A percentile compares a stretch with the other conserved stretches of the same genome.
phyloP scores from a whole-genome alignment of 2,113 vertebrate genomes.

The Hydrolagus affinis region DNA sequence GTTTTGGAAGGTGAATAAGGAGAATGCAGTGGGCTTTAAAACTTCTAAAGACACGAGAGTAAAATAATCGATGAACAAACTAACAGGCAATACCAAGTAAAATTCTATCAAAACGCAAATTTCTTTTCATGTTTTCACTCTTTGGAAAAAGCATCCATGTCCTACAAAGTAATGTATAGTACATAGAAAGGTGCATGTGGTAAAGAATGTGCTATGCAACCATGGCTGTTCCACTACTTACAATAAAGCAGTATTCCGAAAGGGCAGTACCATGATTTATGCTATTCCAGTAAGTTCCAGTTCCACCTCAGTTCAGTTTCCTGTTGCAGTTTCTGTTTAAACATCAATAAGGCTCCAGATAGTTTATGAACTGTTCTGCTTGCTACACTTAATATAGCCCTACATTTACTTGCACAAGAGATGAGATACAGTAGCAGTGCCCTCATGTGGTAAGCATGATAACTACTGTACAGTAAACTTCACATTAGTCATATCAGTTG shows the following conservation, averaged over 20 bases:
- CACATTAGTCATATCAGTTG: too few species aligned
- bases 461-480: too few species aligned
- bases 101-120: neutral
- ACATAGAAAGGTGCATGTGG: neutral
- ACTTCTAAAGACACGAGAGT: neutral
- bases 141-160: neutral
- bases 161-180: neutral
- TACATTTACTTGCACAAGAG: too few species aligned
- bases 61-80: neutral
- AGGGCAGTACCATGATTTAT: neutral
- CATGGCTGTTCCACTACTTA: neutral
- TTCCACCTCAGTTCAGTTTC: neutral
- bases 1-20: too few species aligned
- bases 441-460: neutral
- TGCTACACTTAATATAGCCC: neutral
- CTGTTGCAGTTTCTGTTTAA: neutral
- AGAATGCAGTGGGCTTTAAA: neutral
- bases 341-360: neutral
- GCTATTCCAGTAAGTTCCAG: neutral
- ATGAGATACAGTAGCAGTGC: neutral
- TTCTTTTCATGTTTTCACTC: neutral
- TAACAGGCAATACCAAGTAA: neutral
- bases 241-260: neutral
- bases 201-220: neutral
- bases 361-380: neutral